Base-by-base conservation (phyloP, 2,113 vertebrate species). In the Cyprinodon variegatus region DNA sequence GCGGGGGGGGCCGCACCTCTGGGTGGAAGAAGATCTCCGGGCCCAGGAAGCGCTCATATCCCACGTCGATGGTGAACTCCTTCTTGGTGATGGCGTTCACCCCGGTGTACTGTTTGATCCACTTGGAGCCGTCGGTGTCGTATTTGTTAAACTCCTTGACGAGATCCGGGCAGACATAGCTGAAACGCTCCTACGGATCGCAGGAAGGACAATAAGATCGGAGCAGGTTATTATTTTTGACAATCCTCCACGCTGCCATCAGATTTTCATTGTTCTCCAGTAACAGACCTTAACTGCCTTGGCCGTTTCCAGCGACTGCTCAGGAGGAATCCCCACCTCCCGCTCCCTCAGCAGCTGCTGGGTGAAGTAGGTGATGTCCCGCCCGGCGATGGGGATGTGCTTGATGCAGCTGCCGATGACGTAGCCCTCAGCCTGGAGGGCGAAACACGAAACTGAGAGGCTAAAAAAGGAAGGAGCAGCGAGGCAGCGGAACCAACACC, bases 321-420 rank as follows among this genome's bases (percentile, higher is more conserved):
- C 98, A 0, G 98, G 98, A 77, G 98, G 98, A 61, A 99, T 99
- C 84, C 98, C 98, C 93, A 99, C 96, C 94, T 99, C 98, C 73
- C 98, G 89, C 57, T 99, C 98, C 86, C 98, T 94, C 91, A 99
- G 93, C 84, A 99, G 87, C 87, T 99, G 98, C 86, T 99, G 98
- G 89, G 95, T 99, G 93, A 99, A 99, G 93, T 99, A 99, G 0
- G 98, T 99, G 90, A 99, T 99, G 94, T 99, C 98, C 75, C 98
- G 93, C 6, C 98, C 98, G 0, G 98, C 97, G 22, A 99, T 99
- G 87, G 98, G 98, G 93, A 99, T 99, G 96, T 99, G 98, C 87
- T 99, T 99, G 82, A 99, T 99, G 90, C 98, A 99, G 95, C 98
- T 99, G 81, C 98, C 97, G 83, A 99, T 99, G 85, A 99, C 98